Evolutionary conservation across 1,140 invertebrate species (phyloP).

Genomic region (Trichoplusia ni): DNA sequence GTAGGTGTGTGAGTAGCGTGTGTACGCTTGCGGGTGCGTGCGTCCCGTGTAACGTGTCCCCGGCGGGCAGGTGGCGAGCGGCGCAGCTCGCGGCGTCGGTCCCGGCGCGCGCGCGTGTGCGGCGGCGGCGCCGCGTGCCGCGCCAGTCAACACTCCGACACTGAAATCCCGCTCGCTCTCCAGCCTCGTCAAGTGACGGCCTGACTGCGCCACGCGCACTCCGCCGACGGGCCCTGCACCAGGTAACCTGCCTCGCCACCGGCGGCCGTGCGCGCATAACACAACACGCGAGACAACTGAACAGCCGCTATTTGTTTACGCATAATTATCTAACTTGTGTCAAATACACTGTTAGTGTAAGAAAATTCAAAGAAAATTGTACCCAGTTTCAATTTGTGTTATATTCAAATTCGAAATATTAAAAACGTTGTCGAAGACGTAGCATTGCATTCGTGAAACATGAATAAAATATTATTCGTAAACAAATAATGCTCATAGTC

Average conservation of each 20-base stretch:
- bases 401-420: no score
- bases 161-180: constrained; percentile 81
- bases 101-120: constrained; percentile 70
- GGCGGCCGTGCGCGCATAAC: neutral
- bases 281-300: no score
- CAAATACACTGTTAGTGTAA: no score
- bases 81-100: constrained; percentile 73
- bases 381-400: no score
- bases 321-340: no score
- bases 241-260: constrained; percentile 11
- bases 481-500: no score
- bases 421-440: no score
- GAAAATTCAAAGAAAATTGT: no score
- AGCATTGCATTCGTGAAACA: no score
- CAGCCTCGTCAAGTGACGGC: constrained; percentile 79
- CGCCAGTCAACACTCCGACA: constrained; percentile 72
- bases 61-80: constrained; percentile 61
- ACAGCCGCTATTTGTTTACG: no score
- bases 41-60: neutral
- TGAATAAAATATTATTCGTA: no score
- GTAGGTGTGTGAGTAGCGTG: neutral
- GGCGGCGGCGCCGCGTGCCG: constrained; percentile 72
- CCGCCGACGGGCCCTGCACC: constrained; percentile 33
- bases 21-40: neutral
- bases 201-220: constrained; percentile 47